phyloP scores from a whole-genome alignment of 2,888 invertebrate genomes.

The Rugalucina vietnamica region DNA sequence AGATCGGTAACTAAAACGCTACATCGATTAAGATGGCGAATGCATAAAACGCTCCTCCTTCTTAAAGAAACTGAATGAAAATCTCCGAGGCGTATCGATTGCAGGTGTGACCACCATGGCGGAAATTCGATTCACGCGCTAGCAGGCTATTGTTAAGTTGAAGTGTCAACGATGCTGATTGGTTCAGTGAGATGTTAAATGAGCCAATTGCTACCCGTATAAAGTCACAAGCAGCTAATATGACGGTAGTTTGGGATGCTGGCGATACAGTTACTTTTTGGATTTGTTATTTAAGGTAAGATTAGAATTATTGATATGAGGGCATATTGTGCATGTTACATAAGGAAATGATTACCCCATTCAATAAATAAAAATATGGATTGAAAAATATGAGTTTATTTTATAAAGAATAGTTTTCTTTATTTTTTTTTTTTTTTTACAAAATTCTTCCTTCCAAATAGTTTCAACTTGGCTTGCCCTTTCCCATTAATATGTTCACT shows the following conservation, averaged over 20 bases:
- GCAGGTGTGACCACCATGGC: constrained; percentile 19
- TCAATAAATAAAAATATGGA: too few species aligned
- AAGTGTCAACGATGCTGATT: constrained; percentile 57
- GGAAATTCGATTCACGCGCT: constrained; percentile 11
- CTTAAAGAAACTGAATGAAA: neutral
- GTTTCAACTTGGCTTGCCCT: too few species aligned
- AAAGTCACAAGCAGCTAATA: constrained; percentile 50
- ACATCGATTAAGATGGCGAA: neutral
- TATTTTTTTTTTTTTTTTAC: too few species aligned
- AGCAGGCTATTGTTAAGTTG: constrained; percentile 8
- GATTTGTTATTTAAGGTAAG: constrained; percentile 10
- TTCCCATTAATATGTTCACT: too few species aligned
- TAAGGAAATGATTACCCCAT: too few species aligned
- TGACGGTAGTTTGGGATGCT: constrained; percentile 55
- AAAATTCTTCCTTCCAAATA: too few species aligned
- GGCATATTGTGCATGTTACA: too few species aligned
- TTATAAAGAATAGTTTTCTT: too few species aligned
- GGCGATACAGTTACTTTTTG: constrained; percentile 13
- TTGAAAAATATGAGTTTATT: too few species aligned
- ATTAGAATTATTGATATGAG: constrained; percentile 1
- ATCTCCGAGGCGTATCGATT: constrained; percentile 9
- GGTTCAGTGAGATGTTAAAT: constrained; percentile 49
- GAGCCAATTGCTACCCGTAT: constrained; percentile 66
- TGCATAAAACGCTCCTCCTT: neutral
- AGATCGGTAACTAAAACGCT: neutral